Evolutionary conservation across 2,888 invertebrate genomes (phyloP), one percentile per base, ranked within the genome.

Genomic region (Patella pellucida): DNA sequence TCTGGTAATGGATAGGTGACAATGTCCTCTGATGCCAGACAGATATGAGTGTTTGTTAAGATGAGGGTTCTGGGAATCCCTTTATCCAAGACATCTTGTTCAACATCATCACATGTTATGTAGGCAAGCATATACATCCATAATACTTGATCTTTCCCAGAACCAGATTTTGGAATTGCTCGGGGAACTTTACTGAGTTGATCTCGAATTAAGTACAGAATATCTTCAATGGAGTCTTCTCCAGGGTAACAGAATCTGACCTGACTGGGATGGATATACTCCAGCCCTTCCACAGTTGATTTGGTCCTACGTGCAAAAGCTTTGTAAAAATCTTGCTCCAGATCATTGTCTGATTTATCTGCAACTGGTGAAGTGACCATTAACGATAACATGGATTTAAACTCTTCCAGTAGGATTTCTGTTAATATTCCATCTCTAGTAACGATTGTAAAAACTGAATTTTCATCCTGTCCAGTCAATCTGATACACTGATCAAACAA

Each of bases 1-100:
- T 89, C 89, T 7, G 90, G 89, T n/a, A 90, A 78, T 0, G 90
- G 90, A 74, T 90, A 90, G 76, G 87, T 89, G 52, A 89, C 89
- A 51, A 87, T 76, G 81, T 90, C 89, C 73, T 90, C 90, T 67
- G 80, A 80, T 3, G 85, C 83, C 51, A 90, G 79, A 75, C 86
- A 87, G n/a, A 90, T 69, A 74, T 87, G 84, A 27, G 82, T 81
- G 73, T 87, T 85, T 62, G 89, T 89, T 52, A 90, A 76, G 23
- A 89, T 84, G 71, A 90, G 80, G 56, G 85, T 87, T 9, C 87
- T 79, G 14, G 88, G 78, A 72, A 82, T 79, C n/a, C 80, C 75
- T 9, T 81, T 74, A 23, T 82, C 81, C 1, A 81, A 74, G 1
- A 77, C 71, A 19, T 79, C 71, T 12, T 72, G 75, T 11, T 76